Base-by-base conservation (phyloP, 2,797 vertebrate species). In the Coregonus suidteri region DNA sequence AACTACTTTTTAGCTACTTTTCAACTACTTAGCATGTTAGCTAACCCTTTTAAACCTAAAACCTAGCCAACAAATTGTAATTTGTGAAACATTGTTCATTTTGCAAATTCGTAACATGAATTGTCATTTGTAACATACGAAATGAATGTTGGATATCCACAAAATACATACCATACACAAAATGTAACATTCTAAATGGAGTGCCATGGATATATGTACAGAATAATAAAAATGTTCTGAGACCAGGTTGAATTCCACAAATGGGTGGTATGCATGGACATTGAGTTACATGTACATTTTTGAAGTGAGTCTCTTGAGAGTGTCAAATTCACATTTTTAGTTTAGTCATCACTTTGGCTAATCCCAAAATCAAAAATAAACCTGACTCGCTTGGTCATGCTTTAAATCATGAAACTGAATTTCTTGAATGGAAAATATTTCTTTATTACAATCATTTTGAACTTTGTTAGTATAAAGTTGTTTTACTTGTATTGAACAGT, bases 391-490 rank as follows among this genome's bases (percentile, higher is more conserved):
- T n/a, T 67, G n/a, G 6, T 64, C 4, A 74, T 16, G 13, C 71
- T 78, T 67, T 74, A 56, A 70, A 41, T 80, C 37, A 18, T 51
- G 64, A 41, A 20, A 67, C 47, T 71, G 73, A 30, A 67, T 68
- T 79, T 62, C 52, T 64, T 41, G 76, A 80, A 91, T 88, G 91
- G 92, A 70, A 93, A 94, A 92, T 90, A 89, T 84, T 9, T 88
- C 77, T 93, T 81, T 93, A 93, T 92, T 92, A 91, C 89, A 93
- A 92, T 89, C 85, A 51, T 88, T 86, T 73, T 81, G 71, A 66
- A 74, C 59, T 74, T 70, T 71, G 84, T 89, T 91, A 91, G 88
- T 92, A 91, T 79, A 93, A 93, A 92, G 76, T 76, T 84, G 72
- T 82, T 73, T 87, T 73, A 83, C 83, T 86, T 66, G 30, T 83